phyloP scores from a whole-genome alignment of 2,888 invertebrate species.

The Drosophila formosana region DNA sequence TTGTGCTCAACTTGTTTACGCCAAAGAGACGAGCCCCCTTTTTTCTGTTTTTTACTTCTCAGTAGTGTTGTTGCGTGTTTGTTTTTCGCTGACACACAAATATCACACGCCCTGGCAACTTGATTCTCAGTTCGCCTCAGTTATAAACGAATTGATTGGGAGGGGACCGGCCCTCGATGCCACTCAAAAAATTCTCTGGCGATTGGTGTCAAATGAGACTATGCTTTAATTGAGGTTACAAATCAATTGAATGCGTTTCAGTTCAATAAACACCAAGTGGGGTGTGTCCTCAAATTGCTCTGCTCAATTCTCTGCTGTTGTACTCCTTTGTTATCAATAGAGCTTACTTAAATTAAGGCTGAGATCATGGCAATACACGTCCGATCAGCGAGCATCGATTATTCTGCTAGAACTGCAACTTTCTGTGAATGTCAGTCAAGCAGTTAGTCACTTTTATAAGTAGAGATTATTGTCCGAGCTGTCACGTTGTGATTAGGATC shows the following conservation, averaged over 20 bases:
- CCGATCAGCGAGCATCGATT: not conserved
- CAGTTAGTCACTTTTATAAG: not conserved
- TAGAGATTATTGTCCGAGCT: not conserved
- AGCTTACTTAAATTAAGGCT: not conserved
- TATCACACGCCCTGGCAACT: slow-evolving; percentile 44
- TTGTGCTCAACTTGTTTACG: slow-evolving; percentile 4
- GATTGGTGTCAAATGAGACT: slow-evolving; percentile 64
- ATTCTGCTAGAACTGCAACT: no score
- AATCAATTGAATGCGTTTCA: slow-evolving; percentile 61
- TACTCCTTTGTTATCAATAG: slow-evolving; percentile 10
- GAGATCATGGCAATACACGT: not conserved
- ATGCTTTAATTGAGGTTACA: slow-evolving; percentile 66
- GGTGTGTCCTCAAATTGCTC: slow-evolving; percentile 17
- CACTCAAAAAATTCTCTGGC: slow-evolving; percentile 2
- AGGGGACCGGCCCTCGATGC: slow-evolving; percentile 38
- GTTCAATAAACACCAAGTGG: slow-evolving; percentile 26
- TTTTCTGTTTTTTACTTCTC: slow-evolving; percentile 8
- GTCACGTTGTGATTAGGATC: slow-evolving; percentile 17
- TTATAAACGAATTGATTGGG: slow-evolving; percentile 62
- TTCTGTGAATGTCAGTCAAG: no score
- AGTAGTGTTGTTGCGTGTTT: not conserved
- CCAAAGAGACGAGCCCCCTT: slow-evolving; percentile 49
- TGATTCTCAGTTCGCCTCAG: slow-evolving; percentile 9
- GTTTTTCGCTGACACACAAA: slow-evolving; percentile 30
- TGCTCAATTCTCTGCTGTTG: not conserved